These are phyloP conservation scores for Lobophora halterata DNA, from an alignment of 2,888 invertebrate species.

Conservation along the genomic window DNA sequence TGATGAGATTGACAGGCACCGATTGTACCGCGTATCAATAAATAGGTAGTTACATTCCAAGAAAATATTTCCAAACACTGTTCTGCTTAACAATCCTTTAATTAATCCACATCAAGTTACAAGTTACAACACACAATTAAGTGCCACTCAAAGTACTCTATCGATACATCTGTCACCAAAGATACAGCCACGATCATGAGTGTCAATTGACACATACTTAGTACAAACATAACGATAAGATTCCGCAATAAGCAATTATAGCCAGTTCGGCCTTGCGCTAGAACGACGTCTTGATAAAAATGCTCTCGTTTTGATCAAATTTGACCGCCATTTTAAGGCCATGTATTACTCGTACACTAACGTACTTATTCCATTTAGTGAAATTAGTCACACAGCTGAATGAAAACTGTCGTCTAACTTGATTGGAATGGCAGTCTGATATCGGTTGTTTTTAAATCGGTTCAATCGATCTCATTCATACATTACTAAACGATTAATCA, in stretches of 20 bases:
- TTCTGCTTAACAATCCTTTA: too few relatives aligned
- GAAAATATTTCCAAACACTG: constrained; percentile 1
- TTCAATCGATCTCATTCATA: neutral
- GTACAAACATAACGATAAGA: constrained; percentile 33
- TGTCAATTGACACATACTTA: constrained; percentile 32
- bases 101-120: too few relatives aligned
- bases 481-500: neutral
- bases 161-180: constrained; percentile 3
- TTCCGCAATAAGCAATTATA: constrained; percentile 48
- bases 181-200: constrained; percentile 24
- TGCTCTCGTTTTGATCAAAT: constrained; percentile 22
- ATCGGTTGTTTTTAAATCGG: neutral
- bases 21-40: too few relatives aligned
- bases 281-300: constrained; percentile 34
- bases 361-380: too few relatives aligned
- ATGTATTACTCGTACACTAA: constrained; percentile 20
- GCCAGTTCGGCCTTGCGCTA: constrained; percentile 43
- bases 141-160: constrained; percentile 6
- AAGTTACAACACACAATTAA: too few relatives aligned
- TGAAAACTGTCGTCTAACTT: too few relatives aligned
- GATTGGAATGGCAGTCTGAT: neutral
- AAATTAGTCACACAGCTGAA: too few relatives aligned
- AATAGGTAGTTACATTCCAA: too few relatives aligned
- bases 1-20: too few relatives aligned
- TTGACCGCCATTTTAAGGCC: constrained; percentile 10